A percentile compares a stretch with the other conserved stretches of the same genome.
phyloP scores from a whole-genome alignment of 1,140 invertebrate species.

The Lutraria rhynchaena region DNA sequence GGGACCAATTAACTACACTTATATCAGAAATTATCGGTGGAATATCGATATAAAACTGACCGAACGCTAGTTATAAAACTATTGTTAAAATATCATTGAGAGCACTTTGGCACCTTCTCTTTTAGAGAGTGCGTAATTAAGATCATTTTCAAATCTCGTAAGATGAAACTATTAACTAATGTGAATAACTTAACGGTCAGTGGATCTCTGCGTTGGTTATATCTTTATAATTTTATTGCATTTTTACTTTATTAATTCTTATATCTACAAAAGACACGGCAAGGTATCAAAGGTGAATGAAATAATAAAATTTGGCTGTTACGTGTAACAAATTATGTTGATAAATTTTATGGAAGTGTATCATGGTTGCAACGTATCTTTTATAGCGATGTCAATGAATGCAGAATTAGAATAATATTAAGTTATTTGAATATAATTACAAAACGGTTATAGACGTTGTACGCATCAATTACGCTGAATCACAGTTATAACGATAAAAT shows the following conservation, averaged over 20 bases:
- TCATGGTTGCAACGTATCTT: too few relatives aligned
- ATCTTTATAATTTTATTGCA: background rate
- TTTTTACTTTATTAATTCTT: background rate
- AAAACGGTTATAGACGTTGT: too few relatives aligned
- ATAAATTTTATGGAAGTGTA: too few relatives aligned
- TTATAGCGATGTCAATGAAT: too few relatives aligned
- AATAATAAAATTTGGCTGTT: too few relatives aligned
- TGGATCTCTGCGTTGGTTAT: slow-evolving; percentile 10
- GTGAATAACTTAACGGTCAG: slow-evolving; percentile 3
- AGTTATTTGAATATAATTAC: too few relatives aligned
- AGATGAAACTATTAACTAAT: background rate
- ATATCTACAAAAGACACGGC: too few relatives aligned
- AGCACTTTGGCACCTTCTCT: background rate
- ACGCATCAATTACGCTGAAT: too few relatives aligned
- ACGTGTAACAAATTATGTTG: too few relatives aligned
- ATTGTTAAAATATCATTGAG: slow-evolving; percentile 8
- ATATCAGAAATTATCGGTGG: slow-evolving; percentile 5
- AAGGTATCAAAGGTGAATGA: too few relatives aligned
- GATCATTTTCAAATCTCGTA: background rate
- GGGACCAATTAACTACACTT: background rate
- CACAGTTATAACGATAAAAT: too few relatives aligned
- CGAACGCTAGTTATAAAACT: slow-evolving; percentile 12
- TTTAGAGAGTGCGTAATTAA: background rate
- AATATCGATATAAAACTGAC: slow-evolving; percentile 7
- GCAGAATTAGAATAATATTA: too few relatives aligned